These are phyloP conservation scores for Euleptes europaea DNA, from an alignment of 2,113 vertebrate genomes.

Conservation along the genomic window DNA sequence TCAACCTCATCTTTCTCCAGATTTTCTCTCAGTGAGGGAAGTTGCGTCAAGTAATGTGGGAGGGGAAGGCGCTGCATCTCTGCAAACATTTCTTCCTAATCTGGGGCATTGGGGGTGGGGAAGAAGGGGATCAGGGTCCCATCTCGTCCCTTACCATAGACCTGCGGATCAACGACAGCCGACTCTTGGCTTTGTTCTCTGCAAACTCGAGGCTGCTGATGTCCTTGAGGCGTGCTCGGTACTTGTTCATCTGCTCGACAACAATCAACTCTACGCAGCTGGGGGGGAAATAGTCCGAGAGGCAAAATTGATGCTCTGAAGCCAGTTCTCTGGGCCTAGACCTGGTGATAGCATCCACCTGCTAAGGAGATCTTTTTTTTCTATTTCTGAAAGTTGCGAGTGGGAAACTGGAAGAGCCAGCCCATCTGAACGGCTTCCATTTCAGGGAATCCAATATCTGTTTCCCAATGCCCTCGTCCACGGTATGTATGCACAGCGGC, in stretches of 20 bases:
- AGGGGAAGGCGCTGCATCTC: background rate
- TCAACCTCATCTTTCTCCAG: background rate
- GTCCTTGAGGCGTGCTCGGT: constrained; percentile 93
- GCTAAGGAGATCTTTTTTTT: background rate
- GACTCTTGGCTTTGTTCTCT: constrained; percentile 95
- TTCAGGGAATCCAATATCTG: background rate
- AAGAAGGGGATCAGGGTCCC: background rate
- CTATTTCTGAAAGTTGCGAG: background rate
- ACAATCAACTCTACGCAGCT: constrained; percentile 96
- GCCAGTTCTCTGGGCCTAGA: background rate
- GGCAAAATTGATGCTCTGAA: constrained; percentile 32
- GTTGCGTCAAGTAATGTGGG: background rate
- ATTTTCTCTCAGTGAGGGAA: background rate
- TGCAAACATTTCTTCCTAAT: background rate
- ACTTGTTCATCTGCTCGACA: constrained; percentile 97
- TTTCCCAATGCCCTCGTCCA: background rate
- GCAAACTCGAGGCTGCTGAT: constrained; percentile 97
- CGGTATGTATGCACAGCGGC: background rate
- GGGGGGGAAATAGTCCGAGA: constrained; percentile 8
- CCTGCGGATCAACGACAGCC: constrained; percentile 90
- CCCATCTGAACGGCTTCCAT: background rate
- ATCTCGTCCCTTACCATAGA: constrained; percentile 89
- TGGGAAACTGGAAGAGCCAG: background rate
- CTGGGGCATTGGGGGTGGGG: background rate
- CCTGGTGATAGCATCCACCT: background rate